Base-by-base conservation (phyloP, 2,888 invertebrate genomes). In the Drosophila imparisetae region DNA sequence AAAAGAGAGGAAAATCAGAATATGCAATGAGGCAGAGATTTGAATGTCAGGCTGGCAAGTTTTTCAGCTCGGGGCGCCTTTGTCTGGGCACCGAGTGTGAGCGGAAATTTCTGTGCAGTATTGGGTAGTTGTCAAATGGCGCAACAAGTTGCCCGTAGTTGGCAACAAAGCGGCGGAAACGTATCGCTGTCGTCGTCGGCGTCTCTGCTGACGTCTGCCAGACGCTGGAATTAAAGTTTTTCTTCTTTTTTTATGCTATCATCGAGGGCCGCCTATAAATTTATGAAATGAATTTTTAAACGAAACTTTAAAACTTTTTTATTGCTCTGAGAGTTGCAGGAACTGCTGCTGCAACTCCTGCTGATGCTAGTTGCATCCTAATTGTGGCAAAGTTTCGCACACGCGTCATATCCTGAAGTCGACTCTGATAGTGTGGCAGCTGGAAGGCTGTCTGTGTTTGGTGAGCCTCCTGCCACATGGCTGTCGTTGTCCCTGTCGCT, bases 111-210 rank as follows among this genome's bases (percentile, higher is more conserved):
- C 72, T 72, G 63, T 78, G 59, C 65, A 73, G 59, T 71, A 75
- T 69, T 84, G 71, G 67, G 75, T 72, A 80, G 82, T 76, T 85
- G 86, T 81, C 82, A 86, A 69, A 61, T 34, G 57, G 63, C 57
- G 88, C 84, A 84, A 84, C 84, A 84, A 84, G 84, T 84, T 88
- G 88, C 81, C 65, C 59, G 42, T 15, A 21, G 57, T 21, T 30
- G 57, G 78, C 71, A 81, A 86, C 86, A 89, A 89, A 86, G 81
- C 86, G 83, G 88, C 86, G 86, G 86, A 87, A 87, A 81, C 90
- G 86, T 89, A 88, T 81, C 80, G 81, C 72, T 73, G 86, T 75
- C 78, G 40, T 11, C 13, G 72, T 62, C 70, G 78, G 13, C 70
- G 65, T 63, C 32, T 34, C 53, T 29, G 57, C 49, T 66, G 66